A percentile compares a stretch with the other conserved stretches of the same genome.
Evolutionary conservation across 1,140 invertebrate genomes (phyloP).

Genomic region (Aphelenchoides avenae): DNA sequence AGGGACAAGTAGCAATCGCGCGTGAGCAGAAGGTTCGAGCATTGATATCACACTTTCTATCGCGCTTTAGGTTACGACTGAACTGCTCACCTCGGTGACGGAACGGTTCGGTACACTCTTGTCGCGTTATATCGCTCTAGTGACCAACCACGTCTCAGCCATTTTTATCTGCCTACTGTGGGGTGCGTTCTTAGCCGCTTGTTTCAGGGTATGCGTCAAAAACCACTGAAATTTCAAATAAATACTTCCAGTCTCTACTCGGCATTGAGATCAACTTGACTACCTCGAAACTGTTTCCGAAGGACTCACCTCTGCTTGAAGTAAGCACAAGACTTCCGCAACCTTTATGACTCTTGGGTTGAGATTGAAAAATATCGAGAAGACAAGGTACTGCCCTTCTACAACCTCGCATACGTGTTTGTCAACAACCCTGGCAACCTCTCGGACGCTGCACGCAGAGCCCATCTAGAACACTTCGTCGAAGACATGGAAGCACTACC

Average conservation of each 20-base stretch:
- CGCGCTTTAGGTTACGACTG: too few relatives aligned
- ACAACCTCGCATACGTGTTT: conserved; percentile 49
- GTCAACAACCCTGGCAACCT: conserved; percentile 47
- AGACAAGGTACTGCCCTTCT: conserved; percentile 42
- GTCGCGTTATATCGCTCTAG: conserved; percentile 18
- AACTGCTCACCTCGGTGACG: conserved; percentile 15
- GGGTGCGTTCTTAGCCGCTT: conserved; percentile 22
- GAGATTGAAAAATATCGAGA: conserved; percentile 36
- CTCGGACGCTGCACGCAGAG: conserved; percentile 29
- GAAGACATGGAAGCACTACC: conserved; percentile 40
- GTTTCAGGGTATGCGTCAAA: conserved; percentile 36
- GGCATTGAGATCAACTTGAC: conserved; percentile 44
- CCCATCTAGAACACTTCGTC: conserved; percentile 37
- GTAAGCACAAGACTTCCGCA: too few relatives aligned
- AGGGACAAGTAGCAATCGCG: too few relatives aligned
- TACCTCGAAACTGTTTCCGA: conserved; percentile 42
- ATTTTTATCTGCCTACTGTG: conserved; percentile 25
- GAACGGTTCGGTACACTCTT: conserved; percentile 17
- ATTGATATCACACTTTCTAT: too few relatives aligned
- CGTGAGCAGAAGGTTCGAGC: too few relatives aligned
- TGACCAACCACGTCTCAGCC: conserved; percentile 27
- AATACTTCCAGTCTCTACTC: conserved; percentile 43
- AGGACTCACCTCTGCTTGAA: conserved; percentile 44
- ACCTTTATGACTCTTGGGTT: too few relatives aligned
- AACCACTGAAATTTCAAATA: too few relatives aligned